A percentile compares a stretch with the other conserved stretches of the same genome.
These are phyloP conservation scores for Notothenia coriiceps DNA, from an alignment of 2,113 vertebrate genomes.

Conservation along the genomic window DNA sequence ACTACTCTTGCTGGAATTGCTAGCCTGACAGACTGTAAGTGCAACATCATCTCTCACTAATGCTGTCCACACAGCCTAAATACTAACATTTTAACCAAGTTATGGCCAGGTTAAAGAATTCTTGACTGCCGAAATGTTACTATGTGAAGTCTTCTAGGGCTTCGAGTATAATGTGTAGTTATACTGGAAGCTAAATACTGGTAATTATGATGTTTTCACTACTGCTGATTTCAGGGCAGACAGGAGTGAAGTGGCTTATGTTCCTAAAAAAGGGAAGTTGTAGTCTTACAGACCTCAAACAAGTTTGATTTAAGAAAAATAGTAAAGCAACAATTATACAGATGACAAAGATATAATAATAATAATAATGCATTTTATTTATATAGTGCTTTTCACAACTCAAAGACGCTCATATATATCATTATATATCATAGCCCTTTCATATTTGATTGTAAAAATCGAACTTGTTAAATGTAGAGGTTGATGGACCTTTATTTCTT, in stretches of 20 bases:
- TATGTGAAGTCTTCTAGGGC: background rate
- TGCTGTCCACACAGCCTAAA: constrained; percentile 28
- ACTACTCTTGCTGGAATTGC: constrained; percentile 99
- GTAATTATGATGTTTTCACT: constrained; percentile 12
- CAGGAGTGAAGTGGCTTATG: background rate
- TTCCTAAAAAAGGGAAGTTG: background rate
- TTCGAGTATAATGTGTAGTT: constrained; percentile 7
- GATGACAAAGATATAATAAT: background rate
- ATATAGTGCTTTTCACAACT: too few species aligned
- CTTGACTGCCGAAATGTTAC: background rate
- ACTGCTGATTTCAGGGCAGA: constrained; percentile 10
- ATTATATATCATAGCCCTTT: background rate
- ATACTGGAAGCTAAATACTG: background rate
- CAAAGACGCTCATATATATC: too few species aligned
- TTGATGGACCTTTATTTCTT: background rate
- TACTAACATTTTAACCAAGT: constrained; percentile 25
- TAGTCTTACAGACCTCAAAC: constrained; percentile 3
- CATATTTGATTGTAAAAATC: background rate
- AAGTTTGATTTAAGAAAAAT: background rate
- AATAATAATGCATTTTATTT: too few species aligned
- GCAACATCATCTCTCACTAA: constrained; percentile 37
- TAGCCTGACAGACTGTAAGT: constrained; percentile 99
- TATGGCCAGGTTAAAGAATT: constrained; percentile 11
- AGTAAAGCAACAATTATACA: background rate
- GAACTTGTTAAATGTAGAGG: background rate